These are phyloP conservation scores for Rugalucina vietnamica DNA, from an alignment of 2,888 invertebrate species.

Conservation along the genomic window DNA sequence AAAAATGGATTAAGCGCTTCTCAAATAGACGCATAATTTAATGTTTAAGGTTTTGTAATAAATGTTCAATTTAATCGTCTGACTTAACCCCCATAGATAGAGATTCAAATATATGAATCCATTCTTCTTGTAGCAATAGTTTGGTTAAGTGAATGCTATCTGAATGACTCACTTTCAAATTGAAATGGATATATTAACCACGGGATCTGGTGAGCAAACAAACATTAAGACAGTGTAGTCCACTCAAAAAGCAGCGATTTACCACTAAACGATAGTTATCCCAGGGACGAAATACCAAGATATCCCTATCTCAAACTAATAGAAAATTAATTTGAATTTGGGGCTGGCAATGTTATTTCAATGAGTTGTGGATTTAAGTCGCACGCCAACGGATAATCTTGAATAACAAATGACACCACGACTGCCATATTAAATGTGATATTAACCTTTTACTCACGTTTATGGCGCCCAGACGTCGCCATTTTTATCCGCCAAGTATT, in stretches of 20 bases:
- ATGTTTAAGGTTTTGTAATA: conserved; percentile 3
- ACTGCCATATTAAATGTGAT: conserved; percentile 63
- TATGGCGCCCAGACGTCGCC: conserved; percentile 58
- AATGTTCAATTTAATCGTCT: not conserved
- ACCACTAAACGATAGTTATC: conserved; percentile 3
- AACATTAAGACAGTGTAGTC: conserved; percentile 1
- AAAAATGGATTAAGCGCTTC: not conserved
- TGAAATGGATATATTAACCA: conserved; percentile 17
- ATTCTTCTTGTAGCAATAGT: not conserved
- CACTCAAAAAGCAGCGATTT: conserved; percentile 25
- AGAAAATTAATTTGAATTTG: conserved; percentile 56
- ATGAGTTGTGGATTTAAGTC: conserved; percentile 48
- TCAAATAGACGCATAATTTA: not conserved
- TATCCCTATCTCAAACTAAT: conserved; percentile 47
- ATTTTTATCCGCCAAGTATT: conserved; percentile 58
- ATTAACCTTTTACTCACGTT: conserved; percentile 64
- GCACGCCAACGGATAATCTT: conserved; percentile 54
- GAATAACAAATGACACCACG: conserved; percentile 63
- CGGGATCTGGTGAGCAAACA: not conserved
- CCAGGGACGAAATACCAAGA: conserved; percentile 10
- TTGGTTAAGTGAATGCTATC: not conserved
- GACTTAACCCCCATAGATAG: not conserved
- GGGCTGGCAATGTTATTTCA: conserved; percentile 14
- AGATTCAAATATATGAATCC: not conserved
- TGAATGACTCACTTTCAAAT: conserved; percentile 8